Base-by-base conservation (phyloP, 64 coral and sea anemone genomes). In the Montipora sp. region DNA sequence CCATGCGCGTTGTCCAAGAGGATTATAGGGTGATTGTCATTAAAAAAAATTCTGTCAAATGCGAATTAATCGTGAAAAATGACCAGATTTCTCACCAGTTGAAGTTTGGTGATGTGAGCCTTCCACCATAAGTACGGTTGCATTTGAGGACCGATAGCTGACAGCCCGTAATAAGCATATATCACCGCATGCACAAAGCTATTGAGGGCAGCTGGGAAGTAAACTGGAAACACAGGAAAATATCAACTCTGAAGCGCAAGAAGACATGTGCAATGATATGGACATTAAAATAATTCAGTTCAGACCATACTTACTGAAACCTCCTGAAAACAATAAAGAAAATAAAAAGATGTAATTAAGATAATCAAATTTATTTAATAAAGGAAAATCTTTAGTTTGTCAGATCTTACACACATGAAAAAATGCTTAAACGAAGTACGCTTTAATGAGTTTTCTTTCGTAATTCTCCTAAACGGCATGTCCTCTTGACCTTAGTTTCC, bases 51-150 rank as follows among this genome's bases (percentile, higher is more conserved):
- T 7, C 1, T 59, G 7, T 59, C 57, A 13, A 5, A 8, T 24
- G 7, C 9, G 10, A 11, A 36, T 1, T 27, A 24, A 20, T 9
- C 36, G 6, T 21, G 9, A 20, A 4, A 74, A 74, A 74, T 8
- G 5, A 11, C 22, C 2, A 45, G 10, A 12, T 47, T 12, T 77
- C 95, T 93, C 88, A 98, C 97, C 84, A 98, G 79, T 63, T 98
- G 97, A 82, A 98, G 93, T 47, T 86, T 93, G 22, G 97, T 98
- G 1, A 98, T 83, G 72, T 98, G 95, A 4, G 78, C 77, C 22
- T 98, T 98, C 97, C 97, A 98, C 97, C 97, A 98, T 14, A 98
- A 63, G 51, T 98, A 98, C 47, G 80, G 89, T 44, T 89, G 85
- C 21, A 94, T 89, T 43, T 92, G 45, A 0, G 96, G 96, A 51